phyloP scores from a whole-genome alignment of 2,888 invertebrate genomes.

The Biston stratarius region DNA sequence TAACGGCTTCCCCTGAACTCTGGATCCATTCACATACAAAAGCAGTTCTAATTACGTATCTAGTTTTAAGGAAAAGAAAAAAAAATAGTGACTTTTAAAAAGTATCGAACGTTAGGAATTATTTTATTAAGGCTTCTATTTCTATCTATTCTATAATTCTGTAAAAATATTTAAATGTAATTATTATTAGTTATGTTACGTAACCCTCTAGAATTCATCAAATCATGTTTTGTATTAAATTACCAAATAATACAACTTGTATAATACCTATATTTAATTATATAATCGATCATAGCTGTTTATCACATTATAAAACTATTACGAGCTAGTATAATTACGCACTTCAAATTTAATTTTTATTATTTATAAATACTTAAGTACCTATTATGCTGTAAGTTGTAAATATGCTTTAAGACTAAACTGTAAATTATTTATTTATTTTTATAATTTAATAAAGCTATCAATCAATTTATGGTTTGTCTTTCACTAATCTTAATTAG shows the following conservation, averaged over 20 bases:
- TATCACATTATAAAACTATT: background rate
- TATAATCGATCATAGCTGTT: background rate
- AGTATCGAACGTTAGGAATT: too few relatives aligned
- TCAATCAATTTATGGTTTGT: slow-evolving; percentile 41
- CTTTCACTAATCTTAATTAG: slow-evolving; percentile 1
- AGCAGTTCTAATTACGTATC: too few relatives aligned
- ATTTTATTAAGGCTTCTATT: too few relatives aligned
- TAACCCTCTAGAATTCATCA: background rate
- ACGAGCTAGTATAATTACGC: background rate
- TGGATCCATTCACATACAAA: too few relatives aligned
- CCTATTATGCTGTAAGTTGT: slow-evolving; percentile 70
- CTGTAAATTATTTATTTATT: slow-evolving; percentile 85
- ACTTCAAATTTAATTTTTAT: background rate
- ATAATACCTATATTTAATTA: background rate
- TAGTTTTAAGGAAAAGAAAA: too few relatives aligned
- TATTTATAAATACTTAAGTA: slow-evolving; percentile 36
- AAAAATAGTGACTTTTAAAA: too few relatives aligned
- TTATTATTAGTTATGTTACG: too few relatives aligned
- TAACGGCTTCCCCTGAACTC: too few relatives aligned
- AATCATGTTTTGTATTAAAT: slow-evolving; percentile 61
- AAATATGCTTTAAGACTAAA: slow-evolving; percentile 73
- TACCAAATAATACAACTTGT: slow-evolving; percentile 66
- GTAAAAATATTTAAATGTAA: too few relatives aligned
- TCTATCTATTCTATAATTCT: too few relatives aligned
- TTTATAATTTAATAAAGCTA: slow-evolving; percentile 61